Conservation (phyloP, 2,888 invertebrate genomes). For the Pteria penguin region DNA sequence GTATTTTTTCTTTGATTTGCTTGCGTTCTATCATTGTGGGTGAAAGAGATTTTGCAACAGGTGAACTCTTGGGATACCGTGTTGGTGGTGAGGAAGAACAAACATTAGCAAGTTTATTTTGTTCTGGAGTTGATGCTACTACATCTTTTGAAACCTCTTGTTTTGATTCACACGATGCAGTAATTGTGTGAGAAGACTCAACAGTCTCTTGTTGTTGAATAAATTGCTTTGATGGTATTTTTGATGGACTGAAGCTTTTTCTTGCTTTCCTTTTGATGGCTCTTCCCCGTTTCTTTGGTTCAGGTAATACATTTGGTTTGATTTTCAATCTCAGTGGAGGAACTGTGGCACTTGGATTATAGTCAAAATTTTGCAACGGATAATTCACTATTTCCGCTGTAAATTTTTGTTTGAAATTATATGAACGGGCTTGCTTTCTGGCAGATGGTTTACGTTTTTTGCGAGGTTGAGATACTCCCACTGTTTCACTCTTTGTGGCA, state of each 20-base stretch:
- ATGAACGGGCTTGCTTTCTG: constrained; percentile 32
- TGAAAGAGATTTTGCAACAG: background rate
- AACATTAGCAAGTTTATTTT: background rate
- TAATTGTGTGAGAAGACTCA: background rate
- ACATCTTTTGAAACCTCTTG: background rate
- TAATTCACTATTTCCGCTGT: constrained; percentile 43
- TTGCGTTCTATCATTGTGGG: background rate
- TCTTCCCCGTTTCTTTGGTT: constrained; percentile 45
- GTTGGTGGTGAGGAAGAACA: no score
- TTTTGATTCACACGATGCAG: background rate
- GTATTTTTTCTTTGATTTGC: background rate
- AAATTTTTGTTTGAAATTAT: constrained; percentile 26
- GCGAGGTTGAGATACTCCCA: background rate
- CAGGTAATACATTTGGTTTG: constrained; percentile 31
- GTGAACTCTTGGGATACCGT: background rate
- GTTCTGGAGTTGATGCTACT: background rate
- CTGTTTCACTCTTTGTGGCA: background rate
- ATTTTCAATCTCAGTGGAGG: constrained; percentile 38
- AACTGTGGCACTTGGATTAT: constrained; percentile 22
- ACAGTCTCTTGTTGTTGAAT: background rate
- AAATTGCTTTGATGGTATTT: constrained; percentile 18
- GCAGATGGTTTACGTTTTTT: constrained; percentile 34
- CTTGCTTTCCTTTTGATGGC: constrained; percentile 14
- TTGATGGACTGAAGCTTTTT: constrained; percentile 36
- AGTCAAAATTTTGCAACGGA: constrained; percentile 22